Conservation (phyloP, 2,113 vertebrate genomes). For the Castor canadensis region DNA sequence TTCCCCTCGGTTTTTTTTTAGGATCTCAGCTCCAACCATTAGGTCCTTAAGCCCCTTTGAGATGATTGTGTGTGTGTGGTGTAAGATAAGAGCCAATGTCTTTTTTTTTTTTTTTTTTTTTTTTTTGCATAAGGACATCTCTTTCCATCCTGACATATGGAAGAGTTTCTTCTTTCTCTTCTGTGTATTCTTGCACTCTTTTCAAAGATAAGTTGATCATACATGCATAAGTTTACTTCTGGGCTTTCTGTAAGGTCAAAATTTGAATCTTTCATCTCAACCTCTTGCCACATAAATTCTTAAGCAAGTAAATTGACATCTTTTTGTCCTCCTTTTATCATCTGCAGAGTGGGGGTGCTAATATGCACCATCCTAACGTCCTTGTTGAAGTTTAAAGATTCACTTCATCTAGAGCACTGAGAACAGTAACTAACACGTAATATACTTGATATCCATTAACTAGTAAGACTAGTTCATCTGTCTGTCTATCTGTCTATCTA, state of each 20-base stretch:
- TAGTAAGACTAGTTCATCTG: too few species aligned
- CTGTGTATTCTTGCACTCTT: not conserved
- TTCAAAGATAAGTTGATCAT: not conserved
- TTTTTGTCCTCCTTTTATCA: not conserved
- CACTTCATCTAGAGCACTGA: not conserved
- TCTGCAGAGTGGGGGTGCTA: not conserved
- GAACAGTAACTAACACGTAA: not conserved
- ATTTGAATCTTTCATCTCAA: not conserved
- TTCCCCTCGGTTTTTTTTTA: not conserved
- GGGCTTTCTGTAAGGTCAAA: not conserved
- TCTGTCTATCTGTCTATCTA: too few species aligned
- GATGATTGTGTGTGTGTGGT: not conserved
- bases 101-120: too few species aligned
- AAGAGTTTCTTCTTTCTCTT: not conserved
- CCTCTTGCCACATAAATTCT: not conserved
- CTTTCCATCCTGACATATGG: not conserved
- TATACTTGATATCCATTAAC: not conserved
- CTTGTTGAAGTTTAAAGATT: not conserved
- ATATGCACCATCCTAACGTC: not conserved
- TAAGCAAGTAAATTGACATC: too few species aligned
- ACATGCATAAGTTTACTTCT: not conserved
- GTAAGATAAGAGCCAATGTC: not conserved
- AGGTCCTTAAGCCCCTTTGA: not conserved
- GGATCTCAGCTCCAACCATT: not conserved
- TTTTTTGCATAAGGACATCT: not conserved